phyloP scores from a whole-genome alignment of 2,797 vertebrate genomes.

The Gallinago stenura region DNA sequence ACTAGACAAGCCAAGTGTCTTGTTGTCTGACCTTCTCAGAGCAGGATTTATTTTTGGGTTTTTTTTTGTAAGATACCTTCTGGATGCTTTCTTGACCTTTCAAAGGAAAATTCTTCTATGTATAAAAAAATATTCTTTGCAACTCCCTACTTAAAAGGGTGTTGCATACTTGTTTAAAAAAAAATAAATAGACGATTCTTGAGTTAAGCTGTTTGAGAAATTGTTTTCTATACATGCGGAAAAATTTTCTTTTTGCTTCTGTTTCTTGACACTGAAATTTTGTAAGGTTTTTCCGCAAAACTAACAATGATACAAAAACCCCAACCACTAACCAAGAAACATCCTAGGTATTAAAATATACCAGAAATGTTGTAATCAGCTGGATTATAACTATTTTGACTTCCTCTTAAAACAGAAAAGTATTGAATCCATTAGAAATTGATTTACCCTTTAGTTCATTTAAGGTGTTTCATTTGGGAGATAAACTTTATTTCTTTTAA shows the following conservation, averaged over 20 bases:
- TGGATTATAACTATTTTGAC: not conserved
- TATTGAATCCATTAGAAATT: not conserved
- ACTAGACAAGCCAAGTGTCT: not conserved
- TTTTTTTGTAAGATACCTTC: not conserved
- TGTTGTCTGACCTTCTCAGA: not conserved
- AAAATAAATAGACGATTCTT: not conserved
- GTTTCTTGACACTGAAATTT: not conserved
- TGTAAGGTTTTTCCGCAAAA: not conserved
- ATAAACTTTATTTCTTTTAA: not conserved
- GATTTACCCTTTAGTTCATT: not conserved
- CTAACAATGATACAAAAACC: not conserved
- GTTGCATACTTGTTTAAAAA: not conserved
- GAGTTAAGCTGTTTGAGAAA: not conserved
- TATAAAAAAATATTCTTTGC: not conserved
- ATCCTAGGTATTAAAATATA: not conserved
- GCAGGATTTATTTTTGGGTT: not conserved
- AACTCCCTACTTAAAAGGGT: not conserved
- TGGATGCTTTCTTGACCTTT: not conserved
- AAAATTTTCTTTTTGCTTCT: not conserved
- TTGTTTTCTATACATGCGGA: not conserved
- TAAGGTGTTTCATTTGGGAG: not conserved
- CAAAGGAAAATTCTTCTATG: not conserved
- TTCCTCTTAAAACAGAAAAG: not conserved
- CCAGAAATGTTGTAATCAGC: not conserved
- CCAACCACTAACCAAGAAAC: not conserved